Base-by-base conservation (phyloP, 2,888 invertebrate species). In the Spatulosminthurus flaviceps region DNA sequence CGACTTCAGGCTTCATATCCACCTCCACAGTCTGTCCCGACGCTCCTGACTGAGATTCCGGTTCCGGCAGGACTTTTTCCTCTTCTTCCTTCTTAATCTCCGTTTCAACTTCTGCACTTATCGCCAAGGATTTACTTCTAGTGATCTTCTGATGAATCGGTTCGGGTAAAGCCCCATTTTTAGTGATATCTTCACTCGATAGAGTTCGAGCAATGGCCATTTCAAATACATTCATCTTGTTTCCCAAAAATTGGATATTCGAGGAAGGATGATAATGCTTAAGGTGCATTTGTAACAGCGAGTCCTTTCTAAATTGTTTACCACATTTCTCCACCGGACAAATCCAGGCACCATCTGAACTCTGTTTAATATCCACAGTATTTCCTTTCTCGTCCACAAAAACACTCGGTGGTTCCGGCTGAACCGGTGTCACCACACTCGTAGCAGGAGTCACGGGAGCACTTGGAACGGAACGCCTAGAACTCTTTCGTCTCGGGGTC, bases 241-340 rank as follows among this genome's bases (percentile, higher is more conserved):
- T 91, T 1, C 94, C 94, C 83, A 95, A 88, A 87, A 92, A 91
- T 87, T 93, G 92, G 0, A 91, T 91, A 80, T 93, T 83, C n/a
- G 79, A 90, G 83, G 95, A 94, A 0, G 92, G 91, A 88, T 97
- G 97, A 88, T 97, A 97, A 87, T 97, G 96, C 86, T 97, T 97
- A 64, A 97, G 93, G 87, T 97, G 97, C 92, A 96, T 96, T 88
- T 88, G 93, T 11, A 97, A 89, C 73, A 97, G 90, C 82, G 94
- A 95, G 87, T 96, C 95, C 87, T 96, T 96, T 5, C 97, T 91
- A 87, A 96, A 97, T 85, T 92, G 93, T 88, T 97, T 97, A 74
- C 90, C 91, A 87, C 97, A 97, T 0, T 92, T 93, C 81, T 93
- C 92, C 71, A 93, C 92, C 0, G 95, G 95, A 87, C 95, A 95